Percentiles rank a stretch among this genome's conserved stretches.
Evolutionary conservation across 2,888 invertebrate species (phyloP).

Genomic region (Trypoxylon attenuatum): DNA sequence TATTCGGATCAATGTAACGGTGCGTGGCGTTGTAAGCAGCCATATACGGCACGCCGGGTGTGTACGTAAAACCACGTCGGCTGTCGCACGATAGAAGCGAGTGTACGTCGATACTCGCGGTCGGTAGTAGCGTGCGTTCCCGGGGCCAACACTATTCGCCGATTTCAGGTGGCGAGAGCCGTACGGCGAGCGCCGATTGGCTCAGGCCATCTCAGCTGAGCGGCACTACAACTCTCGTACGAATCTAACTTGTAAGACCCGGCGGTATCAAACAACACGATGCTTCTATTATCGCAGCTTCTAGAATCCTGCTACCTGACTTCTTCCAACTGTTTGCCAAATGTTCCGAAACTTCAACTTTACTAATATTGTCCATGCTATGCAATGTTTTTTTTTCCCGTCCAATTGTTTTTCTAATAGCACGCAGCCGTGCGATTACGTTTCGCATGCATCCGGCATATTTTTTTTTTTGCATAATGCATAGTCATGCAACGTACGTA

Average conservation of each 20-base stretch:
- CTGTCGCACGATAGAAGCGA: neutral
- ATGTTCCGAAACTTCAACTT: neutral
- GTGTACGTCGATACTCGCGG: constrained; percentile 64
- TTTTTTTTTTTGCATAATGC: too few relatives aligned
- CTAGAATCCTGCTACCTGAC: neutral
- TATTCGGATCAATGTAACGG: neutral
- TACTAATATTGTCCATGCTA: too few relatives aligned
- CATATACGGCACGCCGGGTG: neutral
- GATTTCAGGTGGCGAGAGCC: constrained; percentile 70
- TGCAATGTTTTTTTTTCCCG: too few relatives aligned
- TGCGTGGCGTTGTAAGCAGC: neutral
- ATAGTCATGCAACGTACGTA: too few relatives aligned
- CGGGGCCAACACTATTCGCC: constrained; percentile 57
- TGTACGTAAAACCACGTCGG: too few relatives aligned
- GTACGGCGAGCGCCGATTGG: constrained; percentile 63
- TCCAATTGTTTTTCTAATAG: too few relatives aligned
- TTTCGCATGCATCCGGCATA: too few relatives aligned
- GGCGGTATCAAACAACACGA: neutral
- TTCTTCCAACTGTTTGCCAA: neutral
- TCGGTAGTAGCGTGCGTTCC: constrained; percentile 37
- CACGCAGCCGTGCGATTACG: too few relatives aligned
- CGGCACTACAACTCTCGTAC: constrained; percentile 15
- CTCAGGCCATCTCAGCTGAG: constrained; percentile 66
- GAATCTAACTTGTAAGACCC: neutral
- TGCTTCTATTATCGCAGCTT: constrained; percentile 1